Evolutionary conservation across 2,113 vertebrate species (phyloP).

Genomic region (Sturnus vulgaris): DNA sequence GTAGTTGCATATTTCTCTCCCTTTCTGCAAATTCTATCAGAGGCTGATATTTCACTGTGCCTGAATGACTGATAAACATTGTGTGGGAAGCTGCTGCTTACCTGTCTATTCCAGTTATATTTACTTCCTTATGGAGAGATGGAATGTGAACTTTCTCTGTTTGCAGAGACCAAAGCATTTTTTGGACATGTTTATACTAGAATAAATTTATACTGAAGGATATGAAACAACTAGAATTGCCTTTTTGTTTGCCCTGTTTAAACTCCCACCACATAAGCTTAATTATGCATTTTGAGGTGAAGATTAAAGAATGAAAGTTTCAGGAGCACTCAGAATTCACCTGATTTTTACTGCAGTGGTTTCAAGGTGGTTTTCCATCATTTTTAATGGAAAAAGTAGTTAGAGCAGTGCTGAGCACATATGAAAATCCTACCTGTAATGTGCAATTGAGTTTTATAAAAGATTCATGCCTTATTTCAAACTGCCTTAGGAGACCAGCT

Average conservation of each 20-base stretch:
- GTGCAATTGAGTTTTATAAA: neutral
- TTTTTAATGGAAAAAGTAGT: neutral
- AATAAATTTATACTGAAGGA: neutral
- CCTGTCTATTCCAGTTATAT: slow-evolving; percentile 24
- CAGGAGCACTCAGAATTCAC: neutral
- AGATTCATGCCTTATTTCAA: neutral
- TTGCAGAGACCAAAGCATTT: slow-evolving; percentile 3
- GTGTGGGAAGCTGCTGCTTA: slow-evolving; percentile 16
- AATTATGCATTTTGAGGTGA: neutral
- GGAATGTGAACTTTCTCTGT: slow-evolving; percentile 34
- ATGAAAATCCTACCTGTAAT: neutral
- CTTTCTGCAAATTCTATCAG: neutral
- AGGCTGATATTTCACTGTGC: neutral
- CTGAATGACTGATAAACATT: neutral
- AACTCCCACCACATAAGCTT: neutral
- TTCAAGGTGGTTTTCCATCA: neutral
- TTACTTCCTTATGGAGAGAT: slow-evolving; percentile 44
- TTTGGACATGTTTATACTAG: slow-evolving; percentile 52
- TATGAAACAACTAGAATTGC: neutral
- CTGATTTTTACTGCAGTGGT: neutral
- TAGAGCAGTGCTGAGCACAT: neutral
- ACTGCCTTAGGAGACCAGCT: neutral
- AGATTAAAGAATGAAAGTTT: neutral
- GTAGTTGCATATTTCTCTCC: neutral
- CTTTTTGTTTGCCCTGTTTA: slow-evolving; percentile 2